phyloP scores from a whole-genome alignment of 1,140 invertebrate genomes.

The Brachystomella parvula region DNA sequence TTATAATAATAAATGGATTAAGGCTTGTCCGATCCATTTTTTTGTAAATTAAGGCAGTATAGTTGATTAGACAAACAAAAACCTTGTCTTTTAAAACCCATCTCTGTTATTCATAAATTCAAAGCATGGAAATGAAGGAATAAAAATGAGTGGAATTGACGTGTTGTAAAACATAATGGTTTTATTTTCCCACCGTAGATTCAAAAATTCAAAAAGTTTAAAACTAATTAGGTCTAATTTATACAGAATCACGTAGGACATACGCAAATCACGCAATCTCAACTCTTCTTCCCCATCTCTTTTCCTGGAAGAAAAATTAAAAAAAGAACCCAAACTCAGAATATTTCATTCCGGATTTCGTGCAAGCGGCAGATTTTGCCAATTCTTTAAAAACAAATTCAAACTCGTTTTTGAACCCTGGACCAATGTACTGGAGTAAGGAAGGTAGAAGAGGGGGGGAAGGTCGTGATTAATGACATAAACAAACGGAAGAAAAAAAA shows the following conservation, averaged over 20 bases:
- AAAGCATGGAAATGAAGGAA: background rate
- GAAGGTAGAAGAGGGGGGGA: background rate
- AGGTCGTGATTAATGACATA: slow-evolving; percentile 36
- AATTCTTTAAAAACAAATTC: slow-evolving; percentile 6
- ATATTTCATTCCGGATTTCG: background rate
- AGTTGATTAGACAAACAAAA: background rate
- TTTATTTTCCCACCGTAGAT: no score
- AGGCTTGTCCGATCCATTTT: no score
- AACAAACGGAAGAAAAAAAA: slow-evolving; percentile 27
- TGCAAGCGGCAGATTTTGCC: no score
- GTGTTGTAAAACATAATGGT: background rate
- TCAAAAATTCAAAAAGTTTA: no score
- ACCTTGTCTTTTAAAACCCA: background rate
- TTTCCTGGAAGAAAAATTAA: no score
- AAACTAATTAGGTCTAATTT: background rate
- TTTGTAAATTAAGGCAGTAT: background rate
- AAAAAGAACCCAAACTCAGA: no score
- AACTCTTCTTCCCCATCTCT: background rate
- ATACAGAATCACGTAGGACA: background rate
- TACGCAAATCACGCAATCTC: background rate
- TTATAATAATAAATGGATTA: no score
- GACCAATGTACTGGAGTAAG: no score
- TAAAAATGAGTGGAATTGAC: background rate
- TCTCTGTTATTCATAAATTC: background rate
- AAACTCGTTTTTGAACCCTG: background rate